Conservation (phyloP, 1,140 invertebrate species). For the Formica exsecta region DNA sequence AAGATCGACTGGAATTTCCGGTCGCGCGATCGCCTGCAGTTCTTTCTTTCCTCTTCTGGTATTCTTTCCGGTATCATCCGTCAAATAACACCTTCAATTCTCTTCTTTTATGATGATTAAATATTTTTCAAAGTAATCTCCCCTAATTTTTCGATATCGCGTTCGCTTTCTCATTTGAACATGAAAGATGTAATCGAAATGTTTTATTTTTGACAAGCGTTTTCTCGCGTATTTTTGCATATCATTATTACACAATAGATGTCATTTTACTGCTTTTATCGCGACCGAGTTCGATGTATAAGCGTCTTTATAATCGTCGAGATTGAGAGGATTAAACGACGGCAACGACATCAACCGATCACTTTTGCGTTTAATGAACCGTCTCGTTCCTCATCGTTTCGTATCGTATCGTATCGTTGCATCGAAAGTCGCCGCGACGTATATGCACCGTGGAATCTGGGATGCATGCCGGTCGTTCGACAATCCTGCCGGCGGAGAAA, state of each 20-base stretch:
- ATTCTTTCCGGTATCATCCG: constrained; percentile 18
- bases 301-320: constrained; percentile 11
- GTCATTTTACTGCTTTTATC: not conserved
- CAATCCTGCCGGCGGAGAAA: constrained; percentile 63
- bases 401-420: constrained; percentile 20
- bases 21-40: constrained; percentile 54
- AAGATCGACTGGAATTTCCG: constrained; percentile 80
- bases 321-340: constrained; percentile 11
- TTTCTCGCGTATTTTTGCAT: not conserved
- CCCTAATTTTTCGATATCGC: not conserved
- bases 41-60: constrained; percentile 24
- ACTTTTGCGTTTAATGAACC: constrained; percentile 22
- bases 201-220: not conserved
- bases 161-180: not conserved
- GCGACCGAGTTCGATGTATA: not conserved
- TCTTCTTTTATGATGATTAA: not conserved
- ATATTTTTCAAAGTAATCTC: not conserved
- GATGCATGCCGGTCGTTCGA: constrained; percentile 41
- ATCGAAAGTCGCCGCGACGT: constrained; percentile 21
- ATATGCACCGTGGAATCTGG: constrained; percentile 21
- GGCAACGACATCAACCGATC: not conserved
- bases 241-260: not conserved
- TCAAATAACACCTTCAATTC: not conserved
- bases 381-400: constrained; percentile 1
- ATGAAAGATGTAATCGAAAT: too few species aligned